Conservation (phyloP, 2,888 invertebrate species). For the Autographa gamma region DNA sequence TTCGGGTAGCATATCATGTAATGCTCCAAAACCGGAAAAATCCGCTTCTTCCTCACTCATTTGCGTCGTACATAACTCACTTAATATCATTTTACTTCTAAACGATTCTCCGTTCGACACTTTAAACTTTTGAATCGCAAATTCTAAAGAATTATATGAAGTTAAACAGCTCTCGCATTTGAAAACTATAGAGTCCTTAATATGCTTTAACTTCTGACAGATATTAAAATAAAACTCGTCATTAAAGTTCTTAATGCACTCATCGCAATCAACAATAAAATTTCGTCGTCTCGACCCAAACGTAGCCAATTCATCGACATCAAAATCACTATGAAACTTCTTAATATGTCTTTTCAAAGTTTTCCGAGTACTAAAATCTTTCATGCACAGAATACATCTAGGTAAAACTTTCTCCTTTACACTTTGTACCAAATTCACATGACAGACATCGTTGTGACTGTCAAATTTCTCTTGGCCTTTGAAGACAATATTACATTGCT, state of each 20-base stretch:
- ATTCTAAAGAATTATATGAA: conserved; percentile 73
- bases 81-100: conserved; percentile 74
- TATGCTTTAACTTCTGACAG: conserved; percentile 69
- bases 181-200: conserved; percentile 69
- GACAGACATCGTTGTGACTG: conserved; percentile 69
- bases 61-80: conserved; percentile 79
- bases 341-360: conserved; percentile 80
- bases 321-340: conserved; percentile 78
- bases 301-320: conserved; percentile 73
- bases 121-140: conserved; percentile 72
- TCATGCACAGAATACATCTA: conserved; percentile 77
- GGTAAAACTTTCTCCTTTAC: conserved; percentile 69
- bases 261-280: conserved; percentile 73
- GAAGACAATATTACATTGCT: conserved; percentile 78
- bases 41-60: conserved; percentile 77
- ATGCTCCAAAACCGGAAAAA: conserved; percentile 59
- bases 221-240: conserved; percentile 66
- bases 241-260: conserved; percentile 74
- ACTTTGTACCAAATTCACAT: conserved; percentile 60
- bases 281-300: conserved; percentile 65
- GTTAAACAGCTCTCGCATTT: conserved; percentile 70
- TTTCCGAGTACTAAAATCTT: conserved; percentile 81
- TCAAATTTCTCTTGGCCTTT: conserved; percentile 78
- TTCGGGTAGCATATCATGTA: conserved; percentile 69
- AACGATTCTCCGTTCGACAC: conserved; percentile 55